phyloP scores from a whole-genome alignment of 2,888 invertebrate genomes.

The Onthophagus sagittarius region DNA sequence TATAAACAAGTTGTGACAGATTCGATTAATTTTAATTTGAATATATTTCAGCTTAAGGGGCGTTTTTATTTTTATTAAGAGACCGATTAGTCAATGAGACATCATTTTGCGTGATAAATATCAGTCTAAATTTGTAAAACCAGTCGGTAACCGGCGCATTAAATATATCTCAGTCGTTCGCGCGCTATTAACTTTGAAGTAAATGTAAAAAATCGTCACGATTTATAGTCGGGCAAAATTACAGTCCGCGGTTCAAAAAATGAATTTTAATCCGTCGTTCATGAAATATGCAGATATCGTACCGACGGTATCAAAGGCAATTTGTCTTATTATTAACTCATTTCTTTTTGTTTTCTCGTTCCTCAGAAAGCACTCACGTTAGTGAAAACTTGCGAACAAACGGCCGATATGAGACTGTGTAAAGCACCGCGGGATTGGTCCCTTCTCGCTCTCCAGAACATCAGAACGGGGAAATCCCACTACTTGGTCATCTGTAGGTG shows the following conservation, averaged over 20 bases:
- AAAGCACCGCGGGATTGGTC: constrained; percentile 89
- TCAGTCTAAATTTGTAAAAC: background rate
- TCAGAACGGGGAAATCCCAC: constrained; percentile 89
- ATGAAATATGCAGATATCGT: background rate
- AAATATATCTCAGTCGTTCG: background rate
- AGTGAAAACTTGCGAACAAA: constrained; percentile 90
- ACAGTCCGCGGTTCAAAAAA: background rate
- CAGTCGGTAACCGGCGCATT: background rate
- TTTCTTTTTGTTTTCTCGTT: constrained; percentile 16
- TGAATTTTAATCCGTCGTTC: background rate
- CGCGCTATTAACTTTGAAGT: background rate
- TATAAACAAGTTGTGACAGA: too few species aligned
- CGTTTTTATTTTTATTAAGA: background rate
- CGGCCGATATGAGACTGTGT: constrained; percentile 87
- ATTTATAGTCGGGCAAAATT: background rate
- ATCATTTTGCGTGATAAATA: background rate
- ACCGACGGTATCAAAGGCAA: background rate
- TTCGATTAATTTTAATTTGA: too few species aligned
- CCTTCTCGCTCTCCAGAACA: constrained; percentile 83
- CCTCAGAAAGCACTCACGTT: constrained; percentile 74
- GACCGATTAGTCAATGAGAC: background rate
- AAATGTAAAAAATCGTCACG: background rate
- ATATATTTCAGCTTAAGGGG: too few species aligned
- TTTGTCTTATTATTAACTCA: background rate
- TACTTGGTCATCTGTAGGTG: constrained; percentile 90